Evolutionary conservation across 2,113 vertebrate species (phyloP).

Genomic region (Entelurus aequoreus): DNA sequence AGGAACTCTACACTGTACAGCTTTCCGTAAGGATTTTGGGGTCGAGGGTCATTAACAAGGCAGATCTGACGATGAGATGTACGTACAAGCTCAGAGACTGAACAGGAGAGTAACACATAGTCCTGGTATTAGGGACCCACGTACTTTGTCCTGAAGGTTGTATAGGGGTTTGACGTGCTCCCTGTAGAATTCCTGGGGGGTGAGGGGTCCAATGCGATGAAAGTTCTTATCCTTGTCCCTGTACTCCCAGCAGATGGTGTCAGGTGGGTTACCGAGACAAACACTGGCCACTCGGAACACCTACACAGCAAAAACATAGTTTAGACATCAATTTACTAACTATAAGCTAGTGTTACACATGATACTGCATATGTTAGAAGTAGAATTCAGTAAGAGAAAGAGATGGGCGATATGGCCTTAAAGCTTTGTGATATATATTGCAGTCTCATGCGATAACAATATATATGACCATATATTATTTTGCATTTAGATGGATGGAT

Average conservation of each 20-base stretch:
- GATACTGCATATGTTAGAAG: background rate
- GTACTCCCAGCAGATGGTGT: conserved; percentile 94
- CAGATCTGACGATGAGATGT: conserved; percentile 75
- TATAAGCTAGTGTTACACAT: background rate
- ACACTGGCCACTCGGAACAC: conserved; percentile 90
- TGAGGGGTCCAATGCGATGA: conserved; percentile 84
- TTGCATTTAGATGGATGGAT: no score
- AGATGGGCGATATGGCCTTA: no score
- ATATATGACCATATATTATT: no score
- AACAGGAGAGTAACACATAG: conserved; percentile 74
- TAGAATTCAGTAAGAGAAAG: no score
- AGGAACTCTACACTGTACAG: conserved; percentile 93
- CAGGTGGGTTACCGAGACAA: conserved; percentile 91
- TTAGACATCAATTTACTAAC: background rate
- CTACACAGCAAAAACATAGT: conserved; percentile 56
- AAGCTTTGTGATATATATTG: no score
- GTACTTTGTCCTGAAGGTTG: conserved; percentile 94
- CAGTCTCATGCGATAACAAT: no score
- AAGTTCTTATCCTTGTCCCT: conserved; percentile 95
- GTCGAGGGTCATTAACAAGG: conserved; percentile 93
- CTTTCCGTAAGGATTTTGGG: conserved; percentile 84
- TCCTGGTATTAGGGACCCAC: conserved; percentile 28
- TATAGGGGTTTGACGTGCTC: conserved; percentile 91
- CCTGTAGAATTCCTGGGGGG: conserved; percentile 87
- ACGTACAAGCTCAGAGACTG: conserved; percentile 50